phyloP scores from a whole-genome alignment of 2,797 vertebrate species.

The Artibeus lituratus region DNA sequence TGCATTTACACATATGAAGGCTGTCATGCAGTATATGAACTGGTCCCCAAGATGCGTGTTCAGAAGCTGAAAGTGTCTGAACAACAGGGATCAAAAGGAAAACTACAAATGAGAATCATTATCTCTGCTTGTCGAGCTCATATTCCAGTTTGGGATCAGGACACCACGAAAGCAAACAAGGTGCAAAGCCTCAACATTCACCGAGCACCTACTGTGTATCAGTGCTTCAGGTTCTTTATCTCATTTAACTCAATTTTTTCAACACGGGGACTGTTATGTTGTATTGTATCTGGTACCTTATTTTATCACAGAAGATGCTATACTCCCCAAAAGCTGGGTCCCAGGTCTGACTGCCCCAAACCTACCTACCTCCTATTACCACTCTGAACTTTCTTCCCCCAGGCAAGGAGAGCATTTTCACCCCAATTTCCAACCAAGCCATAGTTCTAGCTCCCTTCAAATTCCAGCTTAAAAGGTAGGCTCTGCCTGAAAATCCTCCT shows the following conservation, averaged over 20 bases:
- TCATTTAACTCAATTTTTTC: not conserved
- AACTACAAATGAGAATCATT: not conserved
- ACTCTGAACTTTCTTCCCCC: not conserved
- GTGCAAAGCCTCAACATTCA: no score
- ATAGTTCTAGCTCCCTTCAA: not conserved
- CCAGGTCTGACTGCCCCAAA: not conserved
- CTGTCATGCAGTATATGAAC: not conserved
- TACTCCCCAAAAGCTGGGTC: not conserved
- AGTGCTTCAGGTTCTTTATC: not conserved
- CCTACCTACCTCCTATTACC: not conserved
- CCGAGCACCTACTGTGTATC: not conserved
- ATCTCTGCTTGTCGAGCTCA: not conserved
- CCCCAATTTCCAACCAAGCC: not conserved
- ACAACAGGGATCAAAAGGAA: not conserved
- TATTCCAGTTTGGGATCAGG: not conserved
- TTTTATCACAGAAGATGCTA: not conserved
- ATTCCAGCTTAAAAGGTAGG: not conserved
- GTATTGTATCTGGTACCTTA: not conserved
- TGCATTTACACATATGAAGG: not conserved
- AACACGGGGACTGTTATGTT: no score
- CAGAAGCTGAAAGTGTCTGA: not conserved
- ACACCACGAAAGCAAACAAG: not conserved
- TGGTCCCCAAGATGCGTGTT: not conserved
- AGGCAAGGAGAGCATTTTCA: not conserved
- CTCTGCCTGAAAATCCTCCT: not conserved